These are phyloP conservation scores for Microplitis deprimator DNA, from an alignment of 2,888 invertebrate genomes.

Conservation along the genomic window DNA sequence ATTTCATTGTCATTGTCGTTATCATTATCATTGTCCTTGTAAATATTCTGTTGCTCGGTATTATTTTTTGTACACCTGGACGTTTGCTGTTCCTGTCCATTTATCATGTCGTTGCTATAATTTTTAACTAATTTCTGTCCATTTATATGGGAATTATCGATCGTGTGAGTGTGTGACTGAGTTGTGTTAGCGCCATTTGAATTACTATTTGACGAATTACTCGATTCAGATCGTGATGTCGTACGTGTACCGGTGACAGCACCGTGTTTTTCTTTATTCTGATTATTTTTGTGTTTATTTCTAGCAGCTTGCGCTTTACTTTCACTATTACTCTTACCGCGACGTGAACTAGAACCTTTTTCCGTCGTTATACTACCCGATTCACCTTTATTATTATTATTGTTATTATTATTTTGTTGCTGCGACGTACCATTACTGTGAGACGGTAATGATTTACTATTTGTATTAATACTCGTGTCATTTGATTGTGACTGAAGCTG, in stretches of 20 bases:
- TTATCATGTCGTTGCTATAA: slow-evolving; percentile 24
- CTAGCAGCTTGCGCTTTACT: slow-evolving; percentile 73
- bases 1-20: slow-evolving; percentile 21
- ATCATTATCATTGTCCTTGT: slow-evolving; percentile 24
- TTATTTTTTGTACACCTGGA: slow-evolving; percentile 63
- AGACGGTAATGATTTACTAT: slow-evolving; percentile 49
- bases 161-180: slow-evolving; percentile 25
- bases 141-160: slow-evolving; percentile 25
- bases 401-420: slow-evolving; percentile 71
- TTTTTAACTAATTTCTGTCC: slow-evolving; percentile 26
- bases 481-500: slow-evolving; percentile 33
- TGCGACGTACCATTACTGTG: slow-evolving; percentile 44
- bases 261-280: slow-evolving; percentile 68
- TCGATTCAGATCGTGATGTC: slow-evolving; percentile 69
- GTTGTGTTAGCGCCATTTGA: slow-evolving; percentile 56
- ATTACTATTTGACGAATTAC: slow-evolving; percentile 49
- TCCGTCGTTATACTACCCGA: slow-evolving; percentile 51
- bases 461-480: slow-evolving; percentile 46
- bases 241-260: slow-evolving; percentile 53
- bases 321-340: slow-evolving; percentile 69
- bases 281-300: slow-evolving; percentile 73
- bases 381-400: slow-evolving; percentile 72
- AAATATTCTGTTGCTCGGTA: slow-evolving; percentile 46
- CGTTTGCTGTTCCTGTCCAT: slow-evolving; percentile 24
- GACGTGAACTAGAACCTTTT: slow-evolving; percentile 60